These are phyloP conservation scores for Halictus ligatus DNA, from an alignment of 2,888 invertebrate species.

Conservation along the genomic window DNA sequence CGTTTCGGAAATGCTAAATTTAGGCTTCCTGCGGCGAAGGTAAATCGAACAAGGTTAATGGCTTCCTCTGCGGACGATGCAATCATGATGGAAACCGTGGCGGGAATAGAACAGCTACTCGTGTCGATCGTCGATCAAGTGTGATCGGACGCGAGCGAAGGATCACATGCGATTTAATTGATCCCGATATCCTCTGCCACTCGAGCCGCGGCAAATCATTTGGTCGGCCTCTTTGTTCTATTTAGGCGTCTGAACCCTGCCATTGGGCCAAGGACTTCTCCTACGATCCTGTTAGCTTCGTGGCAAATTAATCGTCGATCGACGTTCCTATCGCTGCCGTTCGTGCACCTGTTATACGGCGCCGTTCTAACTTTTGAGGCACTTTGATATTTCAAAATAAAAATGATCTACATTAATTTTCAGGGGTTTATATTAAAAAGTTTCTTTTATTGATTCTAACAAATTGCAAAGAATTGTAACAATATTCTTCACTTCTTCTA, in stretches of 20 bases:
- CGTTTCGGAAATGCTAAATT: constrained; percentile 63
- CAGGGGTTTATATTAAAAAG: no score
- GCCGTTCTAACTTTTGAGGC: not conserved
- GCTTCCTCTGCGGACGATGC: constrained; percentile 49
- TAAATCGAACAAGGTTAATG: constrained; percentile 67
- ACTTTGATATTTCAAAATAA: not conserved
- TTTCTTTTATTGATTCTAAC: no score
- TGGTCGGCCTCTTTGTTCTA: constrained; percentile 21
- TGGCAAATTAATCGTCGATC: not conserved
- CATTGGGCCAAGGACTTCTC: constrained; percentile 31
- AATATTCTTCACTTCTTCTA: no score
- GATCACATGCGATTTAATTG: constrained; percentile 11
- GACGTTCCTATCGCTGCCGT: not conserved
- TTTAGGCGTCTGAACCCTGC: constrained; percentile 20
- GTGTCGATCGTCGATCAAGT: not conserved
- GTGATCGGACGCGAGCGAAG: not conserved
- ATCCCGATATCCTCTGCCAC: not conserved
- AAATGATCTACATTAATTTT: not conserved
- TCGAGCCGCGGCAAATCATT: not conserved
- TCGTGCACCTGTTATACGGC: not conserved
- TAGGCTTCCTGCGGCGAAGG: constrained; percentile 43
- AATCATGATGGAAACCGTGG: constrained; percentile 53
- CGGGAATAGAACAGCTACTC: constrained; percentile 13
- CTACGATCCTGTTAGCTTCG: constrained; percentile 12
- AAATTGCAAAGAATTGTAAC: no score